Conservation (phyloP, 1,140 invertebrate genomes). For the Leptinotarsa texana region DNA sequence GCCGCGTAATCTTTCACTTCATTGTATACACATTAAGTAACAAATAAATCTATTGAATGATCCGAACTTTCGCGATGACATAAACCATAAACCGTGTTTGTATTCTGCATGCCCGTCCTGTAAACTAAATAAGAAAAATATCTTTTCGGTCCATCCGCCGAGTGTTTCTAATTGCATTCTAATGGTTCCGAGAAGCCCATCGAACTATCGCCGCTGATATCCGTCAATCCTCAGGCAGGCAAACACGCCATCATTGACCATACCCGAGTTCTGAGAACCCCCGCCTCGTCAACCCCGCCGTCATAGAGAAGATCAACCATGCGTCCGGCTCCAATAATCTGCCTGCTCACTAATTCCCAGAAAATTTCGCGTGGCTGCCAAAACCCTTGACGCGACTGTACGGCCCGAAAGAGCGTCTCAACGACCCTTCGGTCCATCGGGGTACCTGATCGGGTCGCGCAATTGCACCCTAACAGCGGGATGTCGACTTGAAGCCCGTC, state of each 20-base stretch:
- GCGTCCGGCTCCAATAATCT: not conserved
- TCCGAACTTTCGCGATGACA: too few relatives aligned
- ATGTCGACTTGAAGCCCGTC: conserved; percentile 19
- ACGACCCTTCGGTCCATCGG: conserved; percentile 28
- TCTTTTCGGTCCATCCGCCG: too few relatives aligned
- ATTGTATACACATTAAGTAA: too few relatives aligned
- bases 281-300: conserved; percentile 1
- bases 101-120: too few relatives aligned
- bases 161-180: not conserved
- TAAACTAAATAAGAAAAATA: too few relatives aligned
- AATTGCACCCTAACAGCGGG: conserved; percentile 31
- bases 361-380: conserved; percentile 31
- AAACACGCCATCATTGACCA: not conserved
- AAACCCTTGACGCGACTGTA: conserved; percentile 29
- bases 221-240: conserved; percentile 9
- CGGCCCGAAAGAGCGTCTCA: conserved; percentile 12
- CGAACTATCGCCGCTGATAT: not conserved
- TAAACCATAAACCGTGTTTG: too few relatives aligned
- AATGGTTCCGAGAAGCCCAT: not conserved
- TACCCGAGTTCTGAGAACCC: conserved; percentile 10
- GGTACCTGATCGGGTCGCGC: conserved; percentile 32
- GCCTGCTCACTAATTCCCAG: conserved; percentile 27
- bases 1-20: too few relatives aligned
- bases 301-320: not conserved
- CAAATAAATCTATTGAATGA: too few relatives aligned